A percentile compares a stretch with the other conserved stretches of the same genome.
Evolutionary conservation across 2,888 invertebrate species (phyloP).

Genomic region (Proisotoma minuta): DNA sequence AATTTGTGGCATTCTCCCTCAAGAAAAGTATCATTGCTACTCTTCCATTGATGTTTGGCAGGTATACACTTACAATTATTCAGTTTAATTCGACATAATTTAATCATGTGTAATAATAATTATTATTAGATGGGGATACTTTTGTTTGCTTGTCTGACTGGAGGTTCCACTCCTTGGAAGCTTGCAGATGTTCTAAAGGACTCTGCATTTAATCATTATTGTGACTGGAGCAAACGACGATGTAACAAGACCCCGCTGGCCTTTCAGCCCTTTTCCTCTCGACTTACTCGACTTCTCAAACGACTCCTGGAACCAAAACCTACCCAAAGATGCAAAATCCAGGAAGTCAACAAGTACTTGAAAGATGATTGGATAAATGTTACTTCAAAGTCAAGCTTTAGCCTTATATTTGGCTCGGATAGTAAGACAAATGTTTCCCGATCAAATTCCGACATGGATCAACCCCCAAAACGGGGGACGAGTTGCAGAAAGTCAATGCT

Average conservation of each 20-base stretch:
- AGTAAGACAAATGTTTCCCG: neutral
- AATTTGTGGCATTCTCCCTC: slow-evolving; percentile 58
- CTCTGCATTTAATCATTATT: slow-evolving; percentile 61
- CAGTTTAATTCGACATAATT: neutral
- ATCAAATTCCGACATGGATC: neutral
- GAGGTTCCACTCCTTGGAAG: slow-evolving; percentile 67
- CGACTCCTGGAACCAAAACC: slow-evolving; percentile 43
- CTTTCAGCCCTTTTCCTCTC: slow-evolving; percentile 62
- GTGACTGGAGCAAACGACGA: slow-evolving; percentile 62
- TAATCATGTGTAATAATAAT: neutral
- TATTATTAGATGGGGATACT: slow-evolving; percentile 59
- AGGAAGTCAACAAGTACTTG: slow-evolving; percentile 42
- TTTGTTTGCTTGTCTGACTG: slow-evolving; percentile 63
- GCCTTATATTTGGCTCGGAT: neutral
- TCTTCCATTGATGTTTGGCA: slow-evolving; percentile 70
- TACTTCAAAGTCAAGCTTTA: slow-evolving; percentile 10
- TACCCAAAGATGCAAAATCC: slow-evolving; percentile 38
- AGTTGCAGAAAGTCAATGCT: neutral
- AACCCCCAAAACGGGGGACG: neutral
- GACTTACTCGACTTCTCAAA: slow-evolving; percentile 40
- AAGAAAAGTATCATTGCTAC: slow-evolving; percentile 63
- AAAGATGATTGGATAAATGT: slow-evolving; percentile 41
- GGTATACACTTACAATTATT: slow-evolving; percentile 53
- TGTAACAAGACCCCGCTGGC: slow-evolving; percentile 59
- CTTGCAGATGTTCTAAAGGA: slow-evolving; percentile 66